Base-by-base conservation (phyloP, 2,113 vertebrate genomes). In the Nothocercus julius region DNA sequence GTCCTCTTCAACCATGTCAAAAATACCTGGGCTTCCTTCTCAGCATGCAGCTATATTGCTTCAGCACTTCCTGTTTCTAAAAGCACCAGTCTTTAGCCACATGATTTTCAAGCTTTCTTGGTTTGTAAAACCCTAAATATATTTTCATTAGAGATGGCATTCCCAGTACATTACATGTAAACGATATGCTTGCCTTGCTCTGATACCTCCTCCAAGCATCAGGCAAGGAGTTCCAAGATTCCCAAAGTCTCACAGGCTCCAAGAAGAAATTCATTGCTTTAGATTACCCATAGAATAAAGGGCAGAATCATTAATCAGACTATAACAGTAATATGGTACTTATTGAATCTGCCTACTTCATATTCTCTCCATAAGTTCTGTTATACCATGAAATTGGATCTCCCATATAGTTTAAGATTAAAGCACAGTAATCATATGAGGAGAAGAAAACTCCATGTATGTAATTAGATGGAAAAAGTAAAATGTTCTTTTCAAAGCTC, bases 401-500 rank as follows among this genome's bases (percentile, higher is more conserved):
- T 74, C 40, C 51, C 40, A 49, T 38, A 69, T 0, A 0, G 64
- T n/a, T 88, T 54, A 72, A 66, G 8, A 90, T 80, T 83, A 78
- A 87, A 90, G 90, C 82, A 90, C 44, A 76, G 12, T 82, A 93
- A 93, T 78, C 40, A 67, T 47, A 81, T 7, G 88, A 69, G 25
- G 9, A 42, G 74, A 90, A 81, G 75, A 67, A 90, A 92, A 95
- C 75, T 67, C 76, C 38, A 63, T 24, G 51, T 67, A 58, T 30
- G 25, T 67, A 77, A 83, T 51, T 87, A 83, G 45, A 75, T 75
- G 18, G 36, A 30, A 61, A 5, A 16, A 56, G 19, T 15, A 89
- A 95, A 70, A 85, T 5, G 87, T 36, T 81, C 34, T 78, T 92
- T 90, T 72, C 49, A 83, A 77, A 83, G 72, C 76, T 90, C 61